Evolutionary conservation across 2,797 vertebrate genomes (phyloP).

Genomic region (Triplophysa bombifrons): DNA sequence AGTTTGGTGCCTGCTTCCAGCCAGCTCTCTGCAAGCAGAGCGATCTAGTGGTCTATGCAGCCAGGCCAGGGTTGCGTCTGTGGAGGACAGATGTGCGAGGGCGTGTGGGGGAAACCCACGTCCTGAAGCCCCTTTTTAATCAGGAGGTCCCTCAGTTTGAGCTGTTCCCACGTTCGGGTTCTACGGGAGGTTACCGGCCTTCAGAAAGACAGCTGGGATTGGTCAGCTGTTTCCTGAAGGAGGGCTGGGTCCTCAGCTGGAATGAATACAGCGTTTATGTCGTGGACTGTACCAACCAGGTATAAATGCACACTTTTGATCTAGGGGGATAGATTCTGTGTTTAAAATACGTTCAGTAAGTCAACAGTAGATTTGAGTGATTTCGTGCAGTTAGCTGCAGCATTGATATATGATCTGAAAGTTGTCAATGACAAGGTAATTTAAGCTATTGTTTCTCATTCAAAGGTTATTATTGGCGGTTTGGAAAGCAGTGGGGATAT

Average conservation of each 20-base stretch:
- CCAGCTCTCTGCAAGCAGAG: constrained; percentile 96
- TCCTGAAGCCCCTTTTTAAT: constrained; percentile 85
- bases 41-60: constrained; percentile 87
- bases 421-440: background rate
- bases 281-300: constrained; percentile 88
- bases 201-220: constrained; percentile 88
- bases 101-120: constrained; percentile 87
- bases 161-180: constrained; percentile 83
- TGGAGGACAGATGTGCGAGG: constrained; percentile 90
- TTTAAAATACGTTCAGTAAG: background rate
- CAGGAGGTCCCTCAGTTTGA: constrained; percentile 84
- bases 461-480: constrained; percentile 87
- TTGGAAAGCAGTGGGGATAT: constrained; percentile 93
- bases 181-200: constrained; percentile 73
- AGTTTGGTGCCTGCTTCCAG: constrained; percentile 93
- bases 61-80: constrained; percentile 89
- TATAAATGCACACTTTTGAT: constrained; percentile 57
- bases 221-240: constrained; percentile 85
- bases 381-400: background rate
- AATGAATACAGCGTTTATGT: constrained; percentile 95
- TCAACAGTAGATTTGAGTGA: background rate
- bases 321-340: background rate
- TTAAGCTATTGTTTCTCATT: background rate
- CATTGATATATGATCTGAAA: background rate
- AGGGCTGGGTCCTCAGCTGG: constrained; percentile 95